Evolutionary conservation across 1,140 invertebrate species (phyloP).

Genomic region (Calliphora vicina): DNA sequence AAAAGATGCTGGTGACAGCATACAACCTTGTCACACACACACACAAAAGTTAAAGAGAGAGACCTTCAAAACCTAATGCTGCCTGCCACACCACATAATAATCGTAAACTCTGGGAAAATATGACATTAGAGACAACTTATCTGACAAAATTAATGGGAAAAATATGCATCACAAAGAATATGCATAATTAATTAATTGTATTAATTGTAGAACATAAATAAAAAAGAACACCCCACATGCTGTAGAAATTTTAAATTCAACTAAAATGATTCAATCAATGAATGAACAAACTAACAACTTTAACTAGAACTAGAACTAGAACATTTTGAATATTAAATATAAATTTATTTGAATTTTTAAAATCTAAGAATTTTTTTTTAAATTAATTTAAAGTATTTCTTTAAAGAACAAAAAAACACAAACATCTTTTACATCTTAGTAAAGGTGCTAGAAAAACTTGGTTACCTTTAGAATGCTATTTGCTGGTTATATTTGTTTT

Average conservation of each 20-base stretch:
- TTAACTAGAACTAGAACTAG: not conserved
- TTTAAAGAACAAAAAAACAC: not conserved
- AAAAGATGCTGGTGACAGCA: slow-evolving; percentile 22
- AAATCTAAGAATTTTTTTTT: not conserved
- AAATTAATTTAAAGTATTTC: too few relatives aligned
- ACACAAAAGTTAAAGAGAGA: not conserved
- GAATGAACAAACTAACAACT: not conserved
- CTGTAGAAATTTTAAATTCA: not conserved
- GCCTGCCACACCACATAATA: not conserved
- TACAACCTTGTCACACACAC: not conserved
- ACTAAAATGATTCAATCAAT: not conserved
- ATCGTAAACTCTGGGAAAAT: not conserved
- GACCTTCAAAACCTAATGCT: not conserved
- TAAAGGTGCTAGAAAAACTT: not conserved
- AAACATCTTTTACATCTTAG: not conserved
- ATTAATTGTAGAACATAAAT: not conserved
- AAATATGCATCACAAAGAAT: not conserved
- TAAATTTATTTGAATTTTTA: not conserved
- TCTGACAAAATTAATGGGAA: not conserved
- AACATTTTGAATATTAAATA: not conserved
- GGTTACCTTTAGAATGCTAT: not conserved
- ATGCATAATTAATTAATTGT: not conserved
- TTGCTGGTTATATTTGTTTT: not conserved
- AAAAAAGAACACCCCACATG: not conserved
- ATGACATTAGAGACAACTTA: not conserved